Conservation (phyloP, 2,113 vertebrate species). For the Atherinomorus stipes region DNA sequence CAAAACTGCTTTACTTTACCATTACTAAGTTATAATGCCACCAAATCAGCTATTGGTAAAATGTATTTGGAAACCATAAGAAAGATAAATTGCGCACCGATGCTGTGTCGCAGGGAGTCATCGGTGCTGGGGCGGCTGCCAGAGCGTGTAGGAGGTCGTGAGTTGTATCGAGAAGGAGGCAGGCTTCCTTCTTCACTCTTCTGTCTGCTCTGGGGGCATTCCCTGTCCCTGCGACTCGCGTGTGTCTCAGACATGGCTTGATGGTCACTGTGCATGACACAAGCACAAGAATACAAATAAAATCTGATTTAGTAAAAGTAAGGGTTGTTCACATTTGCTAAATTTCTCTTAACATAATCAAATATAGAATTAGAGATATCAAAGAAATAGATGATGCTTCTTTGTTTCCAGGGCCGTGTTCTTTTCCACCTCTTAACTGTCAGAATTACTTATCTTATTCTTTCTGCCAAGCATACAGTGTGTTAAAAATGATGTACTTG, state of each 20-base stretch:
- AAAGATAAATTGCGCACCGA: constrained; percentile 76
- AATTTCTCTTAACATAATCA: background rate
- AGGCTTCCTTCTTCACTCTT: constrained; percentile 64
- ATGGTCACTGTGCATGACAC: constrained; percentile 44
- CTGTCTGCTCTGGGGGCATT: constrained; percentile 31
- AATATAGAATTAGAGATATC: background rate
- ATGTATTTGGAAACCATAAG: background rate
- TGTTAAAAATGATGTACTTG: background rate
- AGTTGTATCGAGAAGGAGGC: constrained; percentile 53
- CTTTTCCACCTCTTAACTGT: background rate
- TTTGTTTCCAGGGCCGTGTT: too few relatives aligned
- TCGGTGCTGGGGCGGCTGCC: constrained; percentile 78
- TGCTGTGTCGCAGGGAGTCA: constrained; percentile 73
- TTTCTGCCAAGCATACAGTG: too few relatives aligned
- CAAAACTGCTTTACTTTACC: background rate
- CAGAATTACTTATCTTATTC: background rate
- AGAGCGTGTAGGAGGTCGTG: constrained; percentile 67
- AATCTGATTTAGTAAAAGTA: too few relatives aligned
- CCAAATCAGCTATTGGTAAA: background rate
- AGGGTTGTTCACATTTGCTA: too few relatives aligned
- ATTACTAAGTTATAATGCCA: background rate
- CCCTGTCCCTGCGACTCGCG: constrained; percentile 68
- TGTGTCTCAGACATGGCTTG: constrained; percentile 19
- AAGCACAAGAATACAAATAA: background rate
- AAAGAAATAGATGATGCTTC: background rate